These are phyloP conservation scores for Typhlichthys eigenmanni DNA, from an alignment of 2,797 vertebrate species.

Conservation along the genomic window DNA sequence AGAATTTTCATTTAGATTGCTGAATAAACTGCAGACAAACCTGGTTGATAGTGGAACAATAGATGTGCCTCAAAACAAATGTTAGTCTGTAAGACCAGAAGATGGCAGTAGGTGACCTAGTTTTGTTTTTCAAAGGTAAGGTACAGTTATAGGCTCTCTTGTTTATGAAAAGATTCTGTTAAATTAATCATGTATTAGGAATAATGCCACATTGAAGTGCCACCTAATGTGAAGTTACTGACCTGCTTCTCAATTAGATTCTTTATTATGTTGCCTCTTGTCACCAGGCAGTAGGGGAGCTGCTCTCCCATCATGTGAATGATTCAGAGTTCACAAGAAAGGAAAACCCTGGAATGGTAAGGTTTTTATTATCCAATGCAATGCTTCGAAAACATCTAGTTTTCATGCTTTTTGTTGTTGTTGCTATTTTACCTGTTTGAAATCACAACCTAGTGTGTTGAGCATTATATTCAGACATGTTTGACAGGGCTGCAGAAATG, in stretches of 20 bases:
- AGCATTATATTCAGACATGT: not conserved
- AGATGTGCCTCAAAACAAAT: slow-evolving; percentile 32
- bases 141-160: slow-evolving; percentile 12
- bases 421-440: no score
- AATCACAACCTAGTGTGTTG: not conserved
- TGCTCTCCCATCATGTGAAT: slow-evolving; percentile 88
- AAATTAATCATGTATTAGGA: slow-evolving; percentile 3
- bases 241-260: slow-evolving; percentile 54
- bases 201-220: slow-evolving; percentile 18
- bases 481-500: not conserved
- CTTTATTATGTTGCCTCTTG: slow-evolving; percentile 93
- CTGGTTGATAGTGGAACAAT: slow-evolving; percentile 58
- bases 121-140: slow-evolving; percentile 43
- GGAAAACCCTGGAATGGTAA: slow-evolving; percentile 86
- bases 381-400: slow-evolving; percentile 28
- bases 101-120: slow-evolving; percentile 58
- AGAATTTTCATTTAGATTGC: not conserved
- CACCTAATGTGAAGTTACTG: slow-evolving; percentile 35
- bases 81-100: slow-evolving; percentile 50
- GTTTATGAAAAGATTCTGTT: slow-evolving; percentile 7
- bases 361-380: slow-evolving; percentile 60
- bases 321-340: slow-evolving; percentile 85
- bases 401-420: not conserved
- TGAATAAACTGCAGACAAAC: slow-evolving; percentile 16
- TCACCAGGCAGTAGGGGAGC: slow-evolving; percentile 95